Percentiles rank a stretch among this genome's conserved stretches.
phyloP scores from a whole-genome alignment of 2,113 vertebrate genomes.

The Elachura formosa region DNA sequence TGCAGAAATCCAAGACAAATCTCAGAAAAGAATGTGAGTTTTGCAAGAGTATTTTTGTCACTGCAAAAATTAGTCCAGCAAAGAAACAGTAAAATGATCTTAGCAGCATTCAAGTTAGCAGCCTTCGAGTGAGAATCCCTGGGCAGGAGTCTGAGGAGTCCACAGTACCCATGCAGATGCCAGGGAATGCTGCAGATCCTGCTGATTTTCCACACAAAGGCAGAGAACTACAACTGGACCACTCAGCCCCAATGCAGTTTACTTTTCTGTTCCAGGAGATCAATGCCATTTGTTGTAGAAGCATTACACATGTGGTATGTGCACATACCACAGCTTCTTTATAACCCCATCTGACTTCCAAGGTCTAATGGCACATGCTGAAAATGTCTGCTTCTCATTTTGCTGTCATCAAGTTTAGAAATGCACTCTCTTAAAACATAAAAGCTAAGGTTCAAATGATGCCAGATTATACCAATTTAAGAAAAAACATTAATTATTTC shows the following conservation, averaged over 20 bases:
- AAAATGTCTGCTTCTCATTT: neutral
- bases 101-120: neutral
- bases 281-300: neutral
- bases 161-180: neutral
- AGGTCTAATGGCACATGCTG: neutral
- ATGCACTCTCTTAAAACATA: neutral
- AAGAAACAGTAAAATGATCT: neutral
- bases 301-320: rapidly evolving
- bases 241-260: neutral
- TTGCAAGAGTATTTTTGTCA: neutral
- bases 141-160: neutral
- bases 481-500: neutral
- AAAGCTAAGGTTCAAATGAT: neutral
- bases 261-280: neutral
- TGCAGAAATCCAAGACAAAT: constrained; percentile 34
- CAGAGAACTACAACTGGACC: neutral
- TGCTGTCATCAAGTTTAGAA: neutral
- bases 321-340: neutral
- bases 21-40: neutral
- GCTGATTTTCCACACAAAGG: neutral
- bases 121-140: neutral
- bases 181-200: neutral
- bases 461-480: neutral
- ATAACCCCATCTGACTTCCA: neutral
- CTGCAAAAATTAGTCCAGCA: neutral